Base-by-base conservation (phyloP, 2,113 vertebrate species). In the Balaenoptera acutorostrata region DNA sequence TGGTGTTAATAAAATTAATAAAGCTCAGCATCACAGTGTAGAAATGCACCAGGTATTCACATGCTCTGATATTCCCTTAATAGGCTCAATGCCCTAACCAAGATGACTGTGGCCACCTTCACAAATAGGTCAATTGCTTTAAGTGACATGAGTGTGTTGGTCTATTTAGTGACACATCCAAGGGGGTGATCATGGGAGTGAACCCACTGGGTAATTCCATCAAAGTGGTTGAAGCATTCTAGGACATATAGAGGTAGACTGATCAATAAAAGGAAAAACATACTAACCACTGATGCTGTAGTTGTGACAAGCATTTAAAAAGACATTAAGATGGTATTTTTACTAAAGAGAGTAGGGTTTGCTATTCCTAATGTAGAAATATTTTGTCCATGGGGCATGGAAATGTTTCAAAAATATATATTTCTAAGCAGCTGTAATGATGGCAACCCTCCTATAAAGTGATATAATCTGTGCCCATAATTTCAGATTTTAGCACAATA, bases 181-280 rank as follows among this genome's bases (percentile, higher is more conserved):
- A 69, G 36, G 8, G 9, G 9, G 13, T 10, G n/a, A 25, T 31
- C 44, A 10, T 3, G 3, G 8, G 8, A 25, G 36, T 52, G 29
- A 25, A 14, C 31, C 75, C 13, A 9, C 11, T 10, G 23, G 33
- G 46, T n/a, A 29, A 66, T 84, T 74, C 25, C 49, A 41, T 36
- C 46, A 5, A 29, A 61, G 39, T 6, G 61, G 17, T 0, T 36
- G 39, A 20, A 49, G 63, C 33, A 61, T 29, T 52, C 17, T 44
- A 18, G 9, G 4, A 1, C 64, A 4, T 4, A 2, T 0, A n/a
- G 23, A 77, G 5, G 8, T 8, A 80, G 29, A 52, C 17, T 1
- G 20, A 57, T 52, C 78, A 84, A 44, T 9, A 55, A 72, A 68
- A 72, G 27, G 4, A 6, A 17, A 46, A 23, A 7, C 4, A 36